Evolutionary conservation across 2,888 invertebrate genomes (phyloP), one percentile per base, ranked within the genome.

Genomic region (Heteromyza rotundicornis): DNA sequence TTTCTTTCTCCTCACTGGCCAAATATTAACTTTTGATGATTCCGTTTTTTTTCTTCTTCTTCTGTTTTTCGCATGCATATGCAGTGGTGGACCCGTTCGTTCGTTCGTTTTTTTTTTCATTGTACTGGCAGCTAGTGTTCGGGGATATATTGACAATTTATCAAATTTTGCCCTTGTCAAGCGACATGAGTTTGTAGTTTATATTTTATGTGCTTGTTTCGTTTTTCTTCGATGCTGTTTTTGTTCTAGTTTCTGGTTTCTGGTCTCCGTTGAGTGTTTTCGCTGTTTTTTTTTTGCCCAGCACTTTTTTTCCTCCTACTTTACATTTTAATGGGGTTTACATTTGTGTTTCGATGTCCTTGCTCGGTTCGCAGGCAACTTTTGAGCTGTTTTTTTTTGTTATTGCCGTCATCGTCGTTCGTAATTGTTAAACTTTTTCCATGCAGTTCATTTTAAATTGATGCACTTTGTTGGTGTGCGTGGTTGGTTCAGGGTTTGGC

Each of bases 371-470:
- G n/a, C n/a, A n/a, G n/a, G n/a, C n/a, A n/a, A n/a, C n/a, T n/a
- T n/a, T n/a, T n/a, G n/a, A n/a, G n/a, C n/a, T n/a, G n/a, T n/a
- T n/a, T n/a, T n/a, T n/a, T n/a, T n/a, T n/a, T n/a, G n/a, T n/a
- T n/a, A n/a, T 40, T 40, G 27, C 27, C 27, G 27, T 27, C 7
- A 10, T 27, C 27, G 27, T 27, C 7, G 27, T 27, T 40, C 40
- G 40, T 40, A 40, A 40, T 40, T 40, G 40, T 40, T 40, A 40
- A 40, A 40, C 14, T 40, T 40, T 40, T 40, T 40, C n/a, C 40
- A n/a, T 40, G 40, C 40, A 40, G 40, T 40, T 40, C 47, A 47
- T 47, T 47, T 47, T 19, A 17, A 47, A 20, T 47, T 47, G 47
- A 40, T 47, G 20, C 47, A 47, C 20, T 47, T 47, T 14, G 2